These are phyloP conservation scores for Leucopternis melanops DNA, from an alignment of 2,113 vertebrate genomes.

Conservation along the genomic window DNA sequence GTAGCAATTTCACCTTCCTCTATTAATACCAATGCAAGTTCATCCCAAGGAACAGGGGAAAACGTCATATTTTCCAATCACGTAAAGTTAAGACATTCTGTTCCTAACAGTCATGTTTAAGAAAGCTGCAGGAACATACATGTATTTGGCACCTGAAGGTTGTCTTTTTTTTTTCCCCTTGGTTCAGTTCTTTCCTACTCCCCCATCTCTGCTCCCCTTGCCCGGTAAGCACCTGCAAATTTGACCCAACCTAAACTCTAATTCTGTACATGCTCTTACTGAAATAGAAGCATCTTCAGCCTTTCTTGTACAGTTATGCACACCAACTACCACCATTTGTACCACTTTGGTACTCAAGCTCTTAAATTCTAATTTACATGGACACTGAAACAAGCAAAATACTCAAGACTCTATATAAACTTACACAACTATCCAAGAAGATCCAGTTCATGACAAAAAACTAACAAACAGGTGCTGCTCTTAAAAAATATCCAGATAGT, in stretches of 20 bases:
- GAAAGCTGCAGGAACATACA: neutral
- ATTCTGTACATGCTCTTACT: neutral
- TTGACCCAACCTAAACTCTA: neutral
- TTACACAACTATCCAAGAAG: neutral
- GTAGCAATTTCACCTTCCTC: neutral
- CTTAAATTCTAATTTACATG: neutral
- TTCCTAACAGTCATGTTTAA: neutral
- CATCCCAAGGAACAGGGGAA: neutral
- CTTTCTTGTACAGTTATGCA: neutral
- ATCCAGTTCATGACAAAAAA: neutral
- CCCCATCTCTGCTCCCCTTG: neutral
- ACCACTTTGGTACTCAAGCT: neutral
- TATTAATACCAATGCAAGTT: neutral
- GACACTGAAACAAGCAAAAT: rapidly evolving
- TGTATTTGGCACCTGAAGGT: neutral
- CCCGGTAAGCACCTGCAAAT: neutral
- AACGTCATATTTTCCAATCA: neutral
- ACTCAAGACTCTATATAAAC: neutral
- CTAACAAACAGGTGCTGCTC: neutral
- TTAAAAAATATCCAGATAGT: rapidly evolving
- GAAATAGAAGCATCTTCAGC: neutral
- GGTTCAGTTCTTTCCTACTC: neutral
- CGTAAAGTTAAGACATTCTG: neutral
- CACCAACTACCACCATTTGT: rapidly evolving
- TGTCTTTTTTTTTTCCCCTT: neutral